Evolutionary conservation across 2,888 invertebrate species (phyloP), one percentile per base, ranked within the genome.

Genomic region (Erynnis tages): DNA sequence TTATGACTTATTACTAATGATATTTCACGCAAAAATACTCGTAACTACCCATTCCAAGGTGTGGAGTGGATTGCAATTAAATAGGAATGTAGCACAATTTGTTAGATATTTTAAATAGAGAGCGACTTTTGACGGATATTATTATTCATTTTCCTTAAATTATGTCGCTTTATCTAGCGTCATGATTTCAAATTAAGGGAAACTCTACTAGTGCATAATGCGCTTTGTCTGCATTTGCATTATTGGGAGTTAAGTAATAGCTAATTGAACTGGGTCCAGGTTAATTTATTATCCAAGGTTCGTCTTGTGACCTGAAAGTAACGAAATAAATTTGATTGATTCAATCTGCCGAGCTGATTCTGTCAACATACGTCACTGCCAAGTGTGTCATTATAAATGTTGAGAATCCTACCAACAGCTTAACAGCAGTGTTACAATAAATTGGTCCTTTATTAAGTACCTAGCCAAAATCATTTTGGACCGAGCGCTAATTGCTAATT

Each of bases 1-100:
- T 41, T 49, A 49, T 41, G 34, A 41, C 49, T 49, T 49, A 41
- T 41, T 41, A 41, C 34, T 40, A 40, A 40, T 40, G 49, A 49
- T 23, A 34, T 49, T 49, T 34, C 41, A 25, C 23, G 49, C 25
- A 34, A 41, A 41, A 41, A 49, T 49, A 32, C 34, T 10, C 14
- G 34, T 27, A 38, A 30, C 29, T 5, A 19, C 19, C n/a, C 30
- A 27, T 27, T 21, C 11, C 27, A 17, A 8, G 25, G 14, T 16
- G 16, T n/a, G 17, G 19, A 10, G 6, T 37, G 10, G 19, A 19
- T 19, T 19, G 16, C 34, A 17, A 16, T 34, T 27, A 5, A 16
- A 16, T 16, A 17, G 27, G 25, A 41, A 27, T 17, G 10, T 41
- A n/a, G 8, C 17, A 19, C 10, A 17, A 34, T 34, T 17, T 34